These are phyloP conservation scores for Mesocentrotus franciscanus DNA, from an alignment of 53 echinoderm and acorn worm genomes.

Conservation along the genomic window DNA sequence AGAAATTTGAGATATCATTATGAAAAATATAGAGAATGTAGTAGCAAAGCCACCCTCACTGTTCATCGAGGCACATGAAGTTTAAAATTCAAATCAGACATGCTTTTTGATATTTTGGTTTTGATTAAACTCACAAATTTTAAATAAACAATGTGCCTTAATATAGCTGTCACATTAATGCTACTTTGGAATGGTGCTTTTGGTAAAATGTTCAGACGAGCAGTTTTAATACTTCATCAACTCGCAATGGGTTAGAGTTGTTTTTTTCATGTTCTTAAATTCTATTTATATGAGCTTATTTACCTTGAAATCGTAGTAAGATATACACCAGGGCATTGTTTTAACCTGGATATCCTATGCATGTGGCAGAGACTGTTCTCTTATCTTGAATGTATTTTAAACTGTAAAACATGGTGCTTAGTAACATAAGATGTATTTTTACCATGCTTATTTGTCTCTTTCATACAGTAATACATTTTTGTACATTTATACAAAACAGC, in stretches of 20 bases:
- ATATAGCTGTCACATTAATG: background rate
- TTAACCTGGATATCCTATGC: slow-evolving; percentile 8
- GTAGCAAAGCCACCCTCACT: background rate
- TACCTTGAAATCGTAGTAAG: slow-evolving; percentile 31
- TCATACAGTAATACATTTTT: background rate
- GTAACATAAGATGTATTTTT: slow-evolving; percentile 29
- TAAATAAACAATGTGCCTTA: background rate
- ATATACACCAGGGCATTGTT: background rate
- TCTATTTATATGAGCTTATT: slow-evolving; percentile 39
- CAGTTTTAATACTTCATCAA: background rate
- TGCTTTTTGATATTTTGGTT: background rate
- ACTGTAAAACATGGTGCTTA: slow-evolving; percentile 36
- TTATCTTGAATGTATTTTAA: background rate
- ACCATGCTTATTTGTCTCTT: background rate
- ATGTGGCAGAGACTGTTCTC: background rate
- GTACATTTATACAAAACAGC: background rate
- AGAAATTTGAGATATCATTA: background rate
- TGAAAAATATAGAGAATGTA: background rate
- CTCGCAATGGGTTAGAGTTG: slow-evolving; percentile 28
- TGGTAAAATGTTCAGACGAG: background rate
- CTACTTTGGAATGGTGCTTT: background rate
- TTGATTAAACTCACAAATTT: background rate
- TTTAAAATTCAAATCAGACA: background rate
- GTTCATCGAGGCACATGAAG: no score
- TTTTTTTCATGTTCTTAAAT: background rate